A percentile compares a stretch with the other conserved stretches of the same genome.
Evolutionary conservation across 2,797 vertebrate species (phyloP).

Genomic region (Acipenser ruthenus): DNA sequence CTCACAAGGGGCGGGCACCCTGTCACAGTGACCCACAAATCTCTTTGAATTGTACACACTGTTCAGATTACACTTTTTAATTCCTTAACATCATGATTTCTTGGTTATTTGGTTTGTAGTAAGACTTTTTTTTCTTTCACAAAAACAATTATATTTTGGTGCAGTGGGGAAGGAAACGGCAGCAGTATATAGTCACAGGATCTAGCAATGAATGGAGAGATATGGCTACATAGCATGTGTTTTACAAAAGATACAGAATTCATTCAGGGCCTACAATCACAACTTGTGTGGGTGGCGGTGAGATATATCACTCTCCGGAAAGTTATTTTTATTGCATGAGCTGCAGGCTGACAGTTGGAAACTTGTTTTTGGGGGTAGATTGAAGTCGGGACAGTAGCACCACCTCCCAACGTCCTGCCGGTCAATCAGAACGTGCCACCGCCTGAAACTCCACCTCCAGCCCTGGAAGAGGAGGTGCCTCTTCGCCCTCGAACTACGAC

Average conservation of each 20-base stretch:
- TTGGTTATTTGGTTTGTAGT: too few species aligned
- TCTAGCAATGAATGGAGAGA: not conserved
- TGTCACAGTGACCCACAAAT: not conserved
- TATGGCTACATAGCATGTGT: not conserved
- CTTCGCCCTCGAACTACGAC: slow-evolving; percentile 8
- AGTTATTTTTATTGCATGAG: too few species aligned
- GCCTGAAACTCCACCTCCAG: slow-evolving; percentile 12
- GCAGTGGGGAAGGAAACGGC: too few species aligned
- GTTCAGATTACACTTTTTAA: too few species aligned
- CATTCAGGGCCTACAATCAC: not conserved
- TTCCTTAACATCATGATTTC: too few species aligned
- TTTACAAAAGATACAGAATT: not conserved
- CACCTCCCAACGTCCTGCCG: slow-evolving; percentile 25
- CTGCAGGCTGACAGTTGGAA: not conserved
- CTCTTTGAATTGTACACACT: too few species aligned
- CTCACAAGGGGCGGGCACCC: too few species aligned
- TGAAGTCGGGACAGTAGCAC: slow-evolving; percentile 50
- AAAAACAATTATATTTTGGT: too few species aligned
- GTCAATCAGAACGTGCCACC: not conserved
- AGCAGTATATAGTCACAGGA: too few species aligned
- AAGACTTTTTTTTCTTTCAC: too few species aligned
- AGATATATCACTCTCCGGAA: not conserved
- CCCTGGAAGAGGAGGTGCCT: slow-evolving; percentile 26
- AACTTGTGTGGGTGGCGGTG: not conserved
- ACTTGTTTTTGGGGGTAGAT: slow-evolving; percentile 39